Conservation (phyloP, 1,140 invertebrate species). For the Melipona quadrifasciata region DNA sequence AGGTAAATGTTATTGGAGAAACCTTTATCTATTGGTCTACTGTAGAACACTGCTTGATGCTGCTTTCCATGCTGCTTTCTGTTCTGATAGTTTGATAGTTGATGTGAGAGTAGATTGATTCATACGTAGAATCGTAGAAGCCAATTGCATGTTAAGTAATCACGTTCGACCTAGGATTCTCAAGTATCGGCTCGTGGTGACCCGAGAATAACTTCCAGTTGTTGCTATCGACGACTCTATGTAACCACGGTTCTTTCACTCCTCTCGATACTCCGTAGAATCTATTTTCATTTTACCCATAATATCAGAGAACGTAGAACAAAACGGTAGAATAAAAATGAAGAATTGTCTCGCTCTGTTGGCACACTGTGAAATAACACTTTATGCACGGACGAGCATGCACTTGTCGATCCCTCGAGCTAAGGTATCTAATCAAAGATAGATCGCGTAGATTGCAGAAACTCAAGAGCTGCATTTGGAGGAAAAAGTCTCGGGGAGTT, state of each 20-base stretch:
- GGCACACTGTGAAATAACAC: not conserved
- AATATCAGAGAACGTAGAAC: not conserved
- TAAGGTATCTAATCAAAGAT: not conserved
- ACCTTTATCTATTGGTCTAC: not conserved
- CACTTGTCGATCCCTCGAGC: not conserved
- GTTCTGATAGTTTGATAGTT: not conserved
- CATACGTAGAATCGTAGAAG: conserved; percentile 29
- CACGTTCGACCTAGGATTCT: conserved; percentile 1
- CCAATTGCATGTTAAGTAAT: conserved; percentile 45
- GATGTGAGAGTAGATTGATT: not conserved
- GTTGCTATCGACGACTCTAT: not conserved
- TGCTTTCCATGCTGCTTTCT: not conserved
- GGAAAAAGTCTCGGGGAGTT: not conserved
- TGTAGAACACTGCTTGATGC: not conserved
- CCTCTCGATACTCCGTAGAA: not conserved
- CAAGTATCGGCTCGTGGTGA: not conserved
- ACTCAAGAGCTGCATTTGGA: not conserved
- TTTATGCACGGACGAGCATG: conserved; percentile 8
- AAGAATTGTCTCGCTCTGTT: too few species aligned
- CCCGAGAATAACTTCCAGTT: not conserved
- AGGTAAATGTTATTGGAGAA: not conserved
- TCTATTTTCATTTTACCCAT: not conserved
- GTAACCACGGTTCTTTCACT: not conserved
- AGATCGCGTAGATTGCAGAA: not conserved
- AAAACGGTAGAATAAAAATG: not conserved